These are phyloP conservation scores for Cantharis rufa DNA, from an alignment of 2,888 invertebrate genomes.

Conservation along the genomic window DNA sequence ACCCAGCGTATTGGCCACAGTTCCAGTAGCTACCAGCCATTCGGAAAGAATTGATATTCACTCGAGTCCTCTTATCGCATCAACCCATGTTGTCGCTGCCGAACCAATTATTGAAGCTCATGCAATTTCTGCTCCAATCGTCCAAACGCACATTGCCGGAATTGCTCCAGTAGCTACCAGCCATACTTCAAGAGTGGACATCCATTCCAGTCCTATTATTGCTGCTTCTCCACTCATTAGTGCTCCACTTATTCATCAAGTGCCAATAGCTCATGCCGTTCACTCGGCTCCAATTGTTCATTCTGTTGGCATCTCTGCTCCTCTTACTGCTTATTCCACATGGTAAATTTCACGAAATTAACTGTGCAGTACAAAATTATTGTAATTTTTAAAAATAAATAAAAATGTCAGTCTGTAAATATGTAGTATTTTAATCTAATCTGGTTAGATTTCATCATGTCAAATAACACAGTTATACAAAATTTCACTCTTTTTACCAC, in stretches of 20 bases:
- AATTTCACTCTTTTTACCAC: no score
- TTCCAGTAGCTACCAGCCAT: conserved; percentile 35
- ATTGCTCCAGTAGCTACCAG: conserved; percentile 33
- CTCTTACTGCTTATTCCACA: conserved; percentile 6
- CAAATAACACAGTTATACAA: no score
- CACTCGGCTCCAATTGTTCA: conserved; percentile 17
- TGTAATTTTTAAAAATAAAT: neutral
- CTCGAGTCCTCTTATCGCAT: neutral
- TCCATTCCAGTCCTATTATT: conserved; percentile 23
- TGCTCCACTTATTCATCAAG: conserved; percentile 34
- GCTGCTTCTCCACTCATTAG: conserved; percentile 45
- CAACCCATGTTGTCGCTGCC: conserved; percentile 8
- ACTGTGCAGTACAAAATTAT: neutral
- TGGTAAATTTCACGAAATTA: neutral
- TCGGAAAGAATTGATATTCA: conserved; percentile 33
- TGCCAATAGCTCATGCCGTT: conserved; percentile 30
- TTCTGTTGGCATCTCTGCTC: neutral
- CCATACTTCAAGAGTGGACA: conserved; percentile 31
- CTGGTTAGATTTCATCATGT: neutral
- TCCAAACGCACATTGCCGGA: conserved; percentile 9
- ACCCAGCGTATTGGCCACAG: conserved; percentile 19
- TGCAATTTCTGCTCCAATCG: neutral
- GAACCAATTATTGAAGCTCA: neutral
- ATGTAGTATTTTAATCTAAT: no score
- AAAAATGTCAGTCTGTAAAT: neutral